Conservation (phyloP, 2,888 invertebrate species). For the Incurvaria masculella region DNA sequence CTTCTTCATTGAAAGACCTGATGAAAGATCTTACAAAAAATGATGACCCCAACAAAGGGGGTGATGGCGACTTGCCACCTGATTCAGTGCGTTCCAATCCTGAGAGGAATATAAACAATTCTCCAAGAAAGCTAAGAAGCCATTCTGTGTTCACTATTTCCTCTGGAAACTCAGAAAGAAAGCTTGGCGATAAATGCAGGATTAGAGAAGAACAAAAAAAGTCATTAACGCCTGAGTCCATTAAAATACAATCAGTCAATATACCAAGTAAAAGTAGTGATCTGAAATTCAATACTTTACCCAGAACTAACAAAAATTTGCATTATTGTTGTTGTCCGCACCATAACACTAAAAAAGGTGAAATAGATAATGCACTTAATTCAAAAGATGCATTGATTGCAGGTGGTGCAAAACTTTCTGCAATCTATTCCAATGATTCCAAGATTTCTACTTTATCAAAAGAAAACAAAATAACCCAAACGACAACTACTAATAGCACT, state of each 20-base stretch:
- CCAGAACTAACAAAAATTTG: slow-evolving; percentile 20
- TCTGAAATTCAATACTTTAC: neutral
- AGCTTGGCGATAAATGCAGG: slow-evolving; percentile 14
- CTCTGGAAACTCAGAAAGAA: slow-evolving; percentile 29
- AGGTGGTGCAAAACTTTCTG: too few species aligned
- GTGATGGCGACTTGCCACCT: slow-evolving; percentile 44
- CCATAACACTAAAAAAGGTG: slow-evolving; percentile 25
- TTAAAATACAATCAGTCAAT: slow-evolving; percentile 18
- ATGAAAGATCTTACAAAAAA: slow-evolving; percentile 46
- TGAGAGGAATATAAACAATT: slow-evolving; percentile 21
- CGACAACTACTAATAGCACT: slow-evolving; percentile 15
- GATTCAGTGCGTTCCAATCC: slow-evolving; percentile 23
- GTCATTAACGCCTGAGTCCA: slow-evolving; percentile 26
- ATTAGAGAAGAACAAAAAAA: slow-evolving; percentile 26
- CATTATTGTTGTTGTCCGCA: slow-evolving; percentile 34
- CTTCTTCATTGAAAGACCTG: slow-evolving; percentile 32
- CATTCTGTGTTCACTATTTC: slow-evolving; percentile 48
- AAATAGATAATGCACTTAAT: slow-evolving; percentile 38
- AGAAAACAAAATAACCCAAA: slow-evolving; percentile 4
- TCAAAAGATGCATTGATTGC: too few species aligned
- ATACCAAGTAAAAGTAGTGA: slow-evolving; percentile 21
- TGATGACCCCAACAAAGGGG: slow-evolving; percentile 45
- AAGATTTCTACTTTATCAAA: neutral
- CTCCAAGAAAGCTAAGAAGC: slow-evolving; percentile 30
- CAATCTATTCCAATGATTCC: slow-evolving; percentile 13